Evolutionary conservation across 2,113 vertebrate genomes (phyloP).

Genomic region (Chamaetylas fuelleborni): DNA sequence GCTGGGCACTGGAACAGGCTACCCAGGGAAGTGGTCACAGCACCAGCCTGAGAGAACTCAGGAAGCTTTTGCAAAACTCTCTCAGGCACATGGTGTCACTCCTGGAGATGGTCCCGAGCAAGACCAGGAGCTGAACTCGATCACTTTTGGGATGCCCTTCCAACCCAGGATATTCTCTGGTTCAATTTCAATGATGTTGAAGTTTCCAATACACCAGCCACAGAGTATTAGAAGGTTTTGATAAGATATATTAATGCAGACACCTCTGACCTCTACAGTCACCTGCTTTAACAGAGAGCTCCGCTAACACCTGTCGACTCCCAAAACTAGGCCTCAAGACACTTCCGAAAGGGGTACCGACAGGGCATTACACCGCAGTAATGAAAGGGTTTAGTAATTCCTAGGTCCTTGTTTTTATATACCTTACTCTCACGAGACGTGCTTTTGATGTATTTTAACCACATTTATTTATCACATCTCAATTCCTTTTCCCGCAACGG

Average conservation of each 20-base stretch:
- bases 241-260: rapidly evolving
- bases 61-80: not conserved
- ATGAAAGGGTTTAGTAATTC: rapidly evolving
- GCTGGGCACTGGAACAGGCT: not conserved
- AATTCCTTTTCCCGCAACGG: rapidly evolving
- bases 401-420: not conserved
- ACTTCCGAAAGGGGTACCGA: no score
- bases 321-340: not conserved
- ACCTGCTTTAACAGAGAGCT: not conserved
- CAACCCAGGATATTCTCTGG: not conserved
- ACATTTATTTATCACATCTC: not conserved
- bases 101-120: not conserved
- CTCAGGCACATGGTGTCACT: not conserved
- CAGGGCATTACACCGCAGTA: rapidly evolving
- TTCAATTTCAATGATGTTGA: not conserved
- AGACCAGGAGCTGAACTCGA: not conserved
- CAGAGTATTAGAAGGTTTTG: rapidly evolving
- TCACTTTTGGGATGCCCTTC: not conserved
- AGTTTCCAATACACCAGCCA: not conserved
- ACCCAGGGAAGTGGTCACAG: not conserved
- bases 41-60: not conserved
- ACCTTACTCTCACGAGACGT: no score
- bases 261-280: not conserved
- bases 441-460: not conserved
- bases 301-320: rapidly evolving